A percentile compares a stretch with the other conserved stretches of the same genome.
Evolutionary conservation across 2,888 invertebrate species (phyloP).

Genomic region (Tinea trinotella): DNA sequence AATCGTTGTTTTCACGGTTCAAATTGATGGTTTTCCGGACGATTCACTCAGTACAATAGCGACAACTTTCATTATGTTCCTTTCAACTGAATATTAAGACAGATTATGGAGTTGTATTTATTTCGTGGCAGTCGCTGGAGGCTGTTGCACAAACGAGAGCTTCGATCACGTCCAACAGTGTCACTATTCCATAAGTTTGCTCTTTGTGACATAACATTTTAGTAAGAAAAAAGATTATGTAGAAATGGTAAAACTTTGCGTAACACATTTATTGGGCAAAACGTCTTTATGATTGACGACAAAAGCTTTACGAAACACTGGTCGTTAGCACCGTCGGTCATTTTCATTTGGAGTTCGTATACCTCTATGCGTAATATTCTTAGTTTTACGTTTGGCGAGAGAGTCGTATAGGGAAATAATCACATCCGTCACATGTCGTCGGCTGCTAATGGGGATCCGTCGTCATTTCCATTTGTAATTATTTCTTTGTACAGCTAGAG

Average conservation of each 20-base stretch:
- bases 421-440: constrained; percentile 13
- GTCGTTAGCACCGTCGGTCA: constrained; percentile 13
- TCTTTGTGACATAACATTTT: constrained; percentile 4
- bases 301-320: constrained; percentile 15
- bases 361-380: not conserved
- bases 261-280: constrained; percentile 11
- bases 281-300: constrained; percentile 14
- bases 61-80: constrained; percentile 20
- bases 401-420: not conserved
- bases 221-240: not conserved
- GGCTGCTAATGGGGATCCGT: constrained; percentile 5
- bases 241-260: constrained; percentile 10
- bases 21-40: constrained; percentile 59
- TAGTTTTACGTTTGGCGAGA: constrained; percentile 4
- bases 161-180: not conserved
- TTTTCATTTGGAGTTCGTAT: constrained; percentile 8
- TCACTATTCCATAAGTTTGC: not conserved
- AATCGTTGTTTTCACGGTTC: constrained; percentile 61
- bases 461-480: not conserved
- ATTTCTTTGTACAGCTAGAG: not conserved
- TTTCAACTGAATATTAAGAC: constrained; percentile 2
- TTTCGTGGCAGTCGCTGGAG: not conserved
- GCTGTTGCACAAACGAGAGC: not conserved
- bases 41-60: constrained; percentile 40
- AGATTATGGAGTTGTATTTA: not conserved